Conservation (phyloP, 2,797 vertebrate genomes). For the Syndactyla subalaris region DNA sequence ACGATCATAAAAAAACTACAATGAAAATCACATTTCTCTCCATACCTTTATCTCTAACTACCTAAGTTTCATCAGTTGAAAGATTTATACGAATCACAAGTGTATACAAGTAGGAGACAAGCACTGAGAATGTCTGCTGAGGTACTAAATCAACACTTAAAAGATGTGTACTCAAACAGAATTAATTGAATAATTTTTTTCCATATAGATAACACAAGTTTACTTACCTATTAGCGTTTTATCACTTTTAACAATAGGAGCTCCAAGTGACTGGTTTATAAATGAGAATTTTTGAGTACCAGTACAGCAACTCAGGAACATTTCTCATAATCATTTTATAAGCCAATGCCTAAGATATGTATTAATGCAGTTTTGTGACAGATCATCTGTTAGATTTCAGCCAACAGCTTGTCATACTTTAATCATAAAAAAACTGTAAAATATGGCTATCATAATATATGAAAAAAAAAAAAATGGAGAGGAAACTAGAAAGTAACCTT, state of each 20-base stretch:
- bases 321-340: slow-evolving; percentile 44
- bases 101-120: slow-evolving; percentile 43
- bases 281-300: slow-evolving; percentile 38
- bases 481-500: slow-evolving; percentile 55
- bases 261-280: neutral
- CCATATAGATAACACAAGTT: neutral
- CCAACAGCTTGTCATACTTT: slow-evolving; percentile 66
- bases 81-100: slow-evolving; percentile 7
- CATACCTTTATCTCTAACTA: neutral
- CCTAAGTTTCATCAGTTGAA: slow-evolving; percentile 12
- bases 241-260: slow-evolving; percentile 27
- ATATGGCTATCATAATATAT: slow-evolving; percentile 18
- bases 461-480: neutral
- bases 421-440: slow-evolving; percentile 76
- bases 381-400: slow-evolving; percentile 76
- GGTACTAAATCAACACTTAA: slow-evolving; percentile 24
- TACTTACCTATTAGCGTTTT: neutral
- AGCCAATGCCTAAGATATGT: slow-evolving; percentile 51
- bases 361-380: slow-evolving; percentile 70
- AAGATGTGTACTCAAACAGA: slow-evolving; percentile 2
- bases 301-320: neutral
- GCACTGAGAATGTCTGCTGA: neutral
- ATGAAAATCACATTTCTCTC: neutral
- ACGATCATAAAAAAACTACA: neutral
- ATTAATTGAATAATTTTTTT: slow-evolving; percentile 24